Evolutionary conservation across 2,797 vertebrate species (phyloP).

Genomic region (Halcyon smyrnensis): DNA sequence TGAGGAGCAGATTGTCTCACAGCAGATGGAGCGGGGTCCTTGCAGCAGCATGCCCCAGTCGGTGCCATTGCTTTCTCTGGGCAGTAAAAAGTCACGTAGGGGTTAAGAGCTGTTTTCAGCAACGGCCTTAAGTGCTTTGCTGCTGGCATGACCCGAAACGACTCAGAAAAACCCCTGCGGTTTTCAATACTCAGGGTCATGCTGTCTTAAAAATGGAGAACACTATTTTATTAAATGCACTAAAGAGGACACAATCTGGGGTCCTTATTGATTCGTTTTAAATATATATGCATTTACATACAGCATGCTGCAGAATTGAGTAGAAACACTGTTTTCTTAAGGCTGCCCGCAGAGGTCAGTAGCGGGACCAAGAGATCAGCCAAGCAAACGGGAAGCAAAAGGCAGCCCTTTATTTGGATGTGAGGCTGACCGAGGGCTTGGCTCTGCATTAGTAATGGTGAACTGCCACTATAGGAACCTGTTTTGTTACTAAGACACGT

Average conservation of each 20-base stretch:
- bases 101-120: not conserved
- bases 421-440: slow-evolving; percentile 4
- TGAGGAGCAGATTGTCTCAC: not conserved
- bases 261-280: not conserved
- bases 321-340: not conserved
- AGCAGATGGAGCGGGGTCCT: not conserved
- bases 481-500: slow-evolving; percentile 9
- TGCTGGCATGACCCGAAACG: rapidly evolving
- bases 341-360: not conserved
- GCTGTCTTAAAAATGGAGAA: not conserved
- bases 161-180: not conserved
- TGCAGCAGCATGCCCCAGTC: not conserved
- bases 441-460: not conserved
- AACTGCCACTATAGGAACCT: not conserved
- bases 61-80: not conserved
- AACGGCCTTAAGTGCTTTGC: rapidly evolving
- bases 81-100: rapidly evolving
- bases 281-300: not conserved
- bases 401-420: not conserved
- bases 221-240: not conserved
- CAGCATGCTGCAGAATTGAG: not conserved
- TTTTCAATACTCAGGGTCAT: not conserved
- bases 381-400: not conserved
- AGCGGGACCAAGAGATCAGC: not conserved
- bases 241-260: not conserved